phyloP scores from a whole-genome alignment of 30 jellyfish, hydroid and myxozoan genomes.

The Nemopilema nomurai region DNA sequence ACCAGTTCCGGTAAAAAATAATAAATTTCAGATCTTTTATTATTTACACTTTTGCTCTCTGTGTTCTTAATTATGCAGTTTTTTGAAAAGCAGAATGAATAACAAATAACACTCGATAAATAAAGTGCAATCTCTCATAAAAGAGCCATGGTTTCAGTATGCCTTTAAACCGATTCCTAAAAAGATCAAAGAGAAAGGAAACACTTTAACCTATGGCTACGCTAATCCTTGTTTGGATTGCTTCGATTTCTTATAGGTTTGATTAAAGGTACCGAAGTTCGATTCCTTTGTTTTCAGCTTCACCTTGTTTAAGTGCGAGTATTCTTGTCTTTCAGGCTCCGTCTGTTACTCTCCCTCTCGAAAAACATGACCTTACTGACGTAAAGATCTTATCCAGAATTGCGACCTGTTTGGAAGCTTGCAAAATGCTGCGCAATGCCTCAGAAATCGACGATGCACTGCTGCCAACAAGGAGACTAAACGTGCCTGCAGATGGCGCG shows the following conservation, averaged over 20 bases:
- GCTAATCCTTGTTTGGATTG: too few relatives aligned
- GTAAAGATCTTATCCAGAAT: constrained; percentile 28
- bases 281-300: too few relatives aligned
- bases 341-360: background rate
- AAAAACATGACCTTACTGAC: background rate
- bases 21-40: background rate
- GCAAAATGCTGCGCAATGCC: constrained; percentile 28
- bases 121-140: too few relatives aligned
- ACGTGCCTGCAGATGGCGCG: background rate
- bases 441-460: constrained; percentile 30
- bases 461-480: constrained; percentile 15
- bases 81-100: background rate
- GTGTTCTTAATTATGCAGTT: background rate
- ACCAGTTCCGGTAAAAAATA: constrained; percentile 9
- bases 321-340: constrained; percentile 47
- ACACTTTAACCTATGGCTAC: too few relatives aligned
- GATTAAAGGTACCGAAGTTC: background rate
- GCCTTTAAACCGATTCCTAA: too few relatives aligned
- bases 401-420: constrained; percentile 56
- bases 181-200: too few relatives aligned
- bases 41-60: too few relatives aligned
- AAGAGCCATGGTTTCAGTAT: too few relatives aligned
- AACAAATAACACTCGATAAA: too few relatives aligned
- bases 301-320: too few relatives aligned
- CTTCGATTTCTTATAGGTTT: background rate